Conservation (phyloP, 2,113 vertebrate genomes). For the Hippocampus mohnikei region DNA sequence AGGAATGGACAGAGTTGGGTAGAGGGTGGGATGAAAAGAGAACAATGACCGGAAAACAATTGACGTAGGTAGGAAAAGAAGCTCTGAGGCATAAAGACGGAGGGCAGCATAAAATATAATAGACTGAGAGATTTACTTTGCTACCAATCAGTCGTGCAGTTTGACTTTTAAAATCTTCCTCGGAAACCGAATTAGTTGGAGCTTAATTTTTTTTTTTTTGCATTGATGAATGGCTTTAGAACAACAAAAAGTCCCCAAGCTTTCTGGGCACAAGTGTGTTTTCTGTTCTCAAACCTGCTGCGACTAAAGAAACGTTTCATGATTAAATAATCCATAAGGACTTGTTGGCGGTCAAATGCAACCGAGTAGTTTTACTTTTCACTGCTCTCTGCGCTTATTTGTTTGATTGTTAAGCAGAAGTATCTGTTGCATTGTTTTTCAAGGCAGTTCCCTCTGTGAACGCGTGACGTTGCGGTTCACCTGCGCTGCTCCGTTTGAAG, state of each 20-base stretch:
- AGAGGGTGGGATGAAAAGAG: background rate
- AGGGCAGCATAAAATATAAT: background rate
- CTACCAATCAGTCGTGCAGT: conserved; percentile 19
- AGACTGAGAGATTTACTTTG: background rate
- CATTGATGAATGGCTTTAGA: background rate
- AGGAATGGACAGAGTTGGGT: background rate
- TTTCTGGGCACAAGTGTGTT: background rate
- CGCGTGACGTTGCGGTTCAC: conserved; percentile 28
- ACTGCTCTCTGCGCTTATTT: background rate
- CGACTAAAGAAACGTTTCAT: background rate
- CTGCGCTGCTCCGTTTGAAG: conserved; percentile 50
- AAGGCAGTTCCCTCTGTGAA: conserved; percentile 2
- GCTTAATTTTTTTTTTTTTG: conserved; percentile 15
- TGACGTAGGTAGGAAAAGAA: background rate
- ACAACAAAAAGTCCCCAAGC: background rate
- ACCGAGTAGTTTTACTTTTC: background rate
- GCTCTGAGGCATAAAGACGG: background rate
- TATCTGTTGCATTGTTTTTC: background rate
- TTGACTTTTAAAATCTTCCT: conserved; percentile 18
- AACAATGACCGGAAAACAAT: background rate
- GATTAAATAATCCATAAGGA: background rate
- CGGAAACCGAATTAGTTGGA: background rate
- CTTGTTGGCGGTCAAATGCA: background rate
- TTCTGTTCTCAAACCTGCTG: conserved; percentile 1
- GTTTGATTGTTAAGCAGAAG: conserved; percentile 2